Conservation (phyloP, 1,140 invertebrate species). For the Drosophila equinoxialis region DNA sequence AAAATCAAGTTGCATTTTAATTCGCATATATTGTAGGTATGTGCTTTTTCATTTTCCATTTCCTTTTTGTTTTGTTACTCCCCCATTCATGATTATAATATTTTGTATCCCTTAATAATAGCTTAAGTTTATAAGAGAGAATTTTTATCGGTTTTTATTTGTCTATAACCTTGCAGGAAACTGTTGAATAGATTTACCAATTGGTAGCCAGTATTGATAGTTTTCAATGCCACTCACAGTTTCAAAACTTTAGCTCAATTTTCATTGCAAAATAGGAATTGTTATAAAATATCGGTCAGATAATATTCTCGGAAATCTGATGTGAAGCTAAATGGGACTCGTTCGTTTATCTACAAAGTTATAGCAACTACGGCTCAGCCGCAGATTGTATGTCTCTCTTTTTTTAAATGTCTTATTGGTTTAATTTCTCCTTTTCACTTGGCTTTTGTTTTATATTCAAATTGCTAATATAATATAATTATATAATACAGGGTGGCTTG, state of each 20-base stretch:
- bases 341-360: not conserved
- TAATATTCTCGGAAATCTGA: too few species aligned
- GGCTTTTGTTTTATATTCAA: constrained; percentile 17
- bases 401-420: not conserved
- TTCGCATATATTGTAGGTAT: constrained; percentile 25
- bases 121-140: not conserved
- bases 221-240: too few species aligned
- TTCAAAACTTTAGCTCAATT: too few species aligned
- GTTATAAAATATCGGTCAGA: too few species aligned
- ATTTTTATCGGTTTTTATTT: not conserved
- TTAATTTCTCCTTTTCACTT: not conserved
- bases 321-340: not conserved
- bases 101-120: constrained; percentile 2
- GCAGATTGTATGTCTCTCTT: not conserved
- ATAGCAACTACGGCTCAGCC: not conserved
- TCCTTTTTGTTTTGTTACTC: constrained; percentile 20
- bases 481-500: constrained; percentile 25
- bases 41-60: constrained; percentile 42
- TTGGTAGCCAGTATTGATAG: too few species aligned
- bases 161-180: not conserved
- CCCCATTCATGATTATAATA: constrained; percentile 3
- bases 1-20: constrained; percentile 38
- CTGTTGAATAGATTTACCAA: not conserved
- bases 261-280: too few species aligned
- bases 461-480: constrained; percentile 45